These are phyloP conservation scores for Hyppa rectilinea DNA, from an alignment of 2,888 invertebrate species.

Conservation along the genomic window DNA sequence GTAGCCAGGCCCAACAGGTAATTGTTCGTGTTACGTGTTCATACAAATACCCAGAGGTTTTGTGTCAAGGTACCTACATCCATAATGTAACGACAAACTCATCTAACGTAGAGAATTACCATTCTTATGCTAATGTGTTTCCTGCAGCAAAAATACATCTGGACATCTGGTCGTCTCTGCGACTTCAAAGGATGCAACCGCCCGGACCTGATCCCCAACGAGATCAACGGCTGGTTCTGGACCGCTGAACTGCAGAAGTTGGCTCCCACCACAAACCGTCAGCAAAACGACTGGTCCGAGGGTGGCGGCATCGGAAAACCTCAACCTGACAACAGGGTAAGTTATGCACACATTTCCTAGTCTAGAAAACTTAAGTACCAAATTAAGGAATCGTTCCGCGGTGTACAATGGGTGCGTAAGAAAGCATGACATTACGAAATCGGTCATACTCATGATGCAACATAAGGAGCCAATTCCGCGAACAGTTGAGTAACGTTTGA, in stretches of 20 bases:
- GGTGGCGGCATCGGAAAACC: slow-evolving; percentile 96
- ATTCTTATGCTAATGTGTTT: slow-evolving; percentile 42
- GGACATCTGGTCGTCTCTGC: slow-evolving; percentile 97
- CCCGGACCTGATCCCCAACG: slow-evolving; percentile 95
- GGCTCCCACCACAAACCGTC: slow-evolving; percentile 95
- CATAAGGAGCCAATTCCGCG: slow-evolving; percentile 75
- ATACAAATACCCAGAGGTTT: slow-evolving; percentile 44
- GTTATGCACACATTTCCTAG: slow-evolving; percentile 58
- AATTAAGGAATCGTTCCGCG: slow-evolving; percentile 62
- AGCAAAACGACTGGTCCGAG: slow-evolving; percentile 97
- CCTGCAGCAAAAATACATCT: slow-evolving; percentile 95
- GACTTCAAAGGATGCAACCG: slow-evolving; percentile 97
- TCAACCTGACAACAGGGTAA: slow-evolving; percentile 96
- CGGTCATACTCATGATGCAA: slow-evolving; percentile 79
- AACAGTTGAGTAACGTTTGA: slow-evolving; percentile 85
- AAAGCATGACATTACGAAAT: slow-evolving; percentile 79
- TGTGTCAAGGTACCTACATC: slow-evolving; percentile 59
- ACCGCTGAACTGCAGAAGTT: slow-evolving; percentile 96
- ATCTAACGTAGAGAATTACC: slow-evolving; percentile 18
- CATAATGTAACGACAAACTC: slow-evolving; percentile 36
- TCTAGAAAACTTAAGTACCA: slow-evolving; percentile 37
- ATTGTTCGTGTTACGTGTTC: slow-evolving; percentile 53
- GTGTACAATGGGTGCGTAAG: slow-evolving; percentile 68
- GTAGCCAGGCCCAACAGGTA: slow-evolving; percentile 43
- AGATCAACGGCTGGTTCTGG: slow-evolving; percentile 98